Base-by-base conservation (phyloP, 1,140 invertebrate species). In the Drosophila micromelanica region DNA sequence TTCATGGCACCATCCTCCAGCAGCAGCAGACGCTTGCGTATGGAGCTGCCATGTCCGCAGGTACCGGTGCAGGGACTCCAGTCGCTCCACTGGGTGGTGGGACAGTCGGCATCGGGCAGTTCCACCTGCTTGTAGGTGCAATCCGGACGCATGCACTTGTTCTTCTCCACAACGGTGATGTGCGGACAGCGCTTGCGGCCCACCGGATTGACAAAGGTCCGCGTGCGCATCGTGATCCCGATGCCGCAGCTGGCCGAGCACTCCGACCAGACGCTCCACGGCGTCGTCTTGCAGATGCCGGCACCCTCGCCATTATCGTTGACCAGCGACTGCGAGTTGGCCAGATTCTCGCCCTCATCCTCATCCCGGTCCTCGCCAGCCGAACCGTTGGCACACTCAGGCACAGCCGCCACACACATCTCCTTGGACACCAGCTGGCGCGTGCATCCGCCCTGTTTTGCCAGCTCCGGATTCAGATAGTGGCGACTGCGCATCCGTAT, bases 171-270 rank as follows among this genome's bases (percentile, higher is more conserved):
- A 46, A 95, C 91, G 2, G 92, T 92, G 8, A 97, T 93, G 56
- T 96, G 94, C 8, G 95, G 93, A 78, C 96, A 97, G 62, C 95
- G 96, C 91, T 97, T 97, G 45, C 95, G 94, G 12, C 96, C 96
- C 93, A 95, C 94, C 27, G 93, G 94, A 90, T 97, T 94, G 1
- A 95, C 74, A 91, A 98, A 98, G 17, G 93, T 93, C 17, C 97
- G 92, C 0, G 94, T 95, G 32, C 97, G 93, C 92, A 96, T 95
- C 87, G 93, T 94, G 40, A 96, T 92, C 1, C 97, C 97, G 37
- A 95, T 92, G 1, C 97, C 97, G 91, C 97, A 98, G 7, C 95
- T 95, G 1, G 94, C 94, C 0, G 96, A 97, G 92, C 97, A 98
- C 68, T 96, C 94, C 5, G 96, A 96, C 97, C 96, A 98, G 20